Conservation (phyloP, 2,113 vertebrate species). For the Chamaea fasciata region DNA sequence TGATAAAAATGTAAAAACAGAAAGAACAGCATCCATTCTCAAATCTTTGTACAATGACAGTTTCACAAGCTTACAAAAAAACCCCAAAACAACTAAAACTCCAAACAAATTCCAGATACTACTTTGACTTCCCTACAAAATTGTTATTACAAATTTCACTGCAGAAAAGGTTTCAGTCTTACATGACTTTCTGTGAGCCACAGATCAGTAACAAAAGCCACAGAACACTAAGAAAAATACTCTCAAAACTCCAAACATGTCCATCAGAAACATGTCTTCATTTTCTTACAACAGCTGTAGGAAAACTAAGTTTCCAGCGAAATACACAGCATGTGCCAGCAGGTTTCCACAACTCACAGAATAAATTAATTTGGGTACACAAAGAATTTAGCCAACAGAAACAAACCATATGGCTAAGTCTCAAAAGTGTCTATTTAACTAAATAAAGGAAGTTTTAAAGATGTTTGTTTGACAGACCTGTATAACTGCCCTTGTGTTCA, state of each 20-base stretch:
- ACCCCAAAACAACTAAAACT: neutral
- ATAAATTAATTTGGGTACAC: conserved; percentile 6
- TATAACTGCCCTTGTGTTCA: neutral
- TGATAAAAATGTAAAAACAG: neutral
- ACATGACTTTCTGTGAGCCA: neutral
- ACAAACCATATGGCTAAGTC: neutral
- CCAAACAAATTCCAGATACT: neutral
- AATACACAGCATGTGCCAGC: neutral
- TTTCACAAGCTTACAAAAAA: neutral
- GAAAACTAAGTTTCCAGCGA: neutral
- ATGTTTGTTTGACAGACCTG: neutral
- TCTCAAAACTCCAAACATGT: neutral
- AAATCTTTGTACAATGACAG: neutral
- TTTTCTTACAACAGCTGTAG: neutral
- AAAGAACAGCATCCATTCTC: neutral
- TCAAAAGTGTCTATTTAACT: conserved; percentile 7
- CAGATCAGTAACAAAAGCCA: neutral
- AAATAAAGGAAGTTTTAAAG: conserved; percentile 2
- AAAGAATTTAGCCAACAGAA: conserved; percentile 21
- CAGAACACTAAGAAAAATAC: neutral
- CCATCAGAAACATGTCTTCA: neutral
- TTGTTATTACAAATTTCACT: neutral
- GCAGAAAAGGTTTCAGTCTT: neutral
- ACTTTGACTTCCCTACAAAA: neutral
- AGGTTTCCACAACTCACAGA: neutral